Evolutionary conservation across 1,140 invertebrate genomes (phyloP).

Genomic region (Wasmannia auropunctata): DNA sequence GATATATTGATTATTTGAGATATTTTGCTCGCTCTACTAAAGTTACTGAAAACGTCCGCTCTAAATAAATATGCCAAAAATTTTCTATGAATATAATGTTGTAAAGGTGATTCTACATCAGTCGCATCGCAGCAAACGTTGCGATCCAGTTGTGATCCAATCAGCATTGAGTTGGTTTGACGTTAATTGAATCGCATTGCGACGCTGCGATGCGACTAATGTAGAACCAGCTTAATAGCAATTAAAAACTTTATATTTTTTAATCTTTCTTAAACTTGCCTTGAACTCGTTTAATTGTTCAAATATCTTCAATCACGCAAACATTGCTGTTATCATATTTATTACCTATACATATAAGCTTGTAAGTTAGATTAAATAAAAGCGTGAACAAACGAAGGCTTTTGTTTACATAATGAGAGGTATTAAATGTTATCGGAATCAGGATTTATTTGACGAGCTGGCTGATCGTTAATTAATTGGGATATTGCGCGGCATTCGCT

Average conservation of each 20-base stretch:
- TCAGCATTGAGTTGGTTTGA: too few species aligned
- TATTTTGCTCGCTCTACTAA: not conserved
- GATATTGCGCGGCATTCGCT: slow-evolving; percentile 57
- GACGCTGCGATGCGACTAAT: too few species aligned
- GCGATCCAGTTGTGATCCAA: too few species aligned
- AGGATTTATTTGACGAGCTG: slow-evolving; percentile 51
- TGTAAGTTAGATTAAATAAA: not conserved
- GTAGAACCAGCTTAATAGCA: too few species aligned
- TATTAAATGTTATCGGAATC: not conserved
- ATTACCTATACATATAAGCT: not conserved
- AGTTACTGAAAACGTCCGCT: not conserved
- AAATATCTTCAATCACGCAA: not conserved
- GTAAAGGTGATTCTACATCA: too few species aligned
- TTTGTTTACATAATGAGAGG: not conserved
- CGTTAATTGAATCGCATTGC: too few species aligned
- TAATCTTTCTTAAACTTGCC: not conserved
- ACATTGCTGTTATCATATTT: not conserved
- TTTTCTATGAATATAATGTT: too few species aligned
- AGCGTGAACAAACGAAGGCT: not conserved
- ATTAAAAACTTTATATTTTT: not conserved
- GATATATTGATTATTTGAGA: not conserved
- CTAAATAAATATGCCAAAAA: not conserved
- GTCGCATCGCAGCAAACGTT: too few species aligned
- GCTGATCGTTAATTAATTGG: slow-evolving; percentile 70
- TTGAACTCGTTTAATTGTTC: not conserved